Conservation (phyloP, 1,140 invertebrate species). For the Diprion similis region DNA sequence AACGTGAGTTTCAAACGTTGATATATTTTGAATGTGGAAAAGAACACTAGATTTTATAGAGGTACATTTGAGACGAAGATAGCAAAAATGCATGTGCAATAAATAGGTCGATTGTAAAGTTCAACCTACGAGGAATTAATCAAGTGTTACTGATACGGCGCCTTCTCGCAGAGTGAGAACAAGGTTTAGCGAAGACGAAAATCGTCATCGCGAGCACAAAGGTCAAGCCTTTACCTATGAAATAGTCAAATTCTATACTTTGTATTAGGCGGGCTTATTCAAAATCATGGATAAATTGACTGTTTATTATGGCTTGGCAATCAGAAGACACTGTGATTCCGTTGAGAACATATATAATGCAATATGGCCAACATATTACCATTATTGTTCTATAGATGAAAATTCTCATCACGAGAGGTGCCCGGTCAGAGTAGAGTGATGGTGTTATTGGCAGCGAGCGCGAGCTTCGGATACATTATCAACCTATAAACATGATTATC, state of each 20-base stretch:
- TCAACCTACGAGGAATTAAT: no score
- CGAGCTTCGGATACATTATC: constrained; percentile 20
- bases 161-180: no score
- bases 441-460: constrained; percentile 37
- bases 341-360: constrained; percentile 40
- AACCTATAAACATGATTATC: constrained; percentile 14
- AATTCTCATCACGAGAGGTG: constrained; percentile 38
- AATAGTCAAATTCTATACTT: constrained; percentile 9
- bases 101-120: no score
- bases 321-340: constrained; percentile 34
- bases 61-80: no score
- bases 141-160: no score
- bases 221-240: background rate
- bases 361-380: constrained; percentile 41
- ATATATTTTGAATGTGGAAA: no score
- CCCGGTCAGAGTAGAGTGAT: constrained; percentile 32
- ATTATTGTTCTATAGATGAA: constrained; percentile 40
- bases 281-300: constrained; percentile 37
- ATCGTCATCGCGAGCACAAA: background rate
- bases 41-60: no score
- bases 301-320: constrained; percentile 40
- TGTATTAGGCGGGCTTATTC: constrained; percentile 32
- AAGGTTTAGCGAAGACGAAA: background rate
- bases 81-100: no score
- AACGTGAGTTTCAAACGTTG: no score